A percentile compares a stretch with the other conserved stretches of the same genome.
These are phyloP conservation scores for Chrysemys picta DNA, from an alignment of 2,113 vertebrate genomes.

Conservation along the genomic window DNA sequence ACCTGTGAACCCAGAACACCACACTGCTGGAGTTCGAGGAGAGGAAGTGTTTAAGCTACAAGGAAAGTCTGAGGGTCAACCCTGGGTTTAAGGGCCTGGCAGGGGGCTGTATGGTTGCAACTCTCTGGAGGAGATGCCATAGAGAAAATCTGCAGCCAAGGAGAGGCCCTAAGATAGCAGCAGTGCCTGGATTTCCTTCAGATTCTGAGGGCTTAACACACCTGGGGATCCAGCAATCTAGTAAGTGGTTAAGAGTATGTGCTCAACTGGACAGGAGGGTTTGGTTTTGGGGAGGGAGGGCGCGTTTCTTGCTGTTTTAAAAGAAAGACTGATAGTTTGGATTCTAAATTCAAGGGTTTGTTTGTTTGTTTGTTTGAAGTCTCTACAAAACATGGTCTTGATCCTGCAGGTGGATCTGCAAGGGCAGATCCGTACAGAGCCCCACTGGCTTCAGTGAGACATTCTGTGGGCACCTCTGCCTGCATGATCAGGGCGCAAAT, in stretches of 20 bases:
- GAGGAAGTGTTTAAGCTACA: not conserved
- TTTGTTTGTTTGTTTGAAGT: not conserved
- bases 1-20: not conserved
- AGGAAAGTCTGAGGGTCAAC: not conserved
- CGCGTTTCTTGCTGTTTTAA: not conserved
- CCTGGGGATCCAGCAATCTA: too few species aligned
- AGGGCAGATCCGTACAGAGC: not conserved
- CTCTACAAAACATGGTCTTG: not conserved
- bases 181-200: too few species aligned
- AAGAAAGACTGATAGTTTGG: not conserved
- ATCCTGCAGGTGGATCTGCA: not conserved
- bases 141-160: not conserved
- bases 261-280: too few species aligned
- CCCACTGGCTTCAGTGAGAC: fast-evolving
- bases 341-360: not conserved
- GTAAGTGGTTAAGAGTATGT: too few species aligned
- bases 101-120: not conserved
- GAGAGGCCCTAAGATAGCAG: not conserved
- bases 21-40: not conserved
- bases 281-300: too few species aligned
- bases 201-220: too few species aligned
- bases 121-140: too few species aligned
- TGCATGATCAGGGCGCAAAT: not conserved
- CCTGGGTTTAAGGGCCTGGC: too few species aligned
- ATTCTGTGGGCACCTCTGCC: not conserved